A percentile compares a stretch with the other conserved stretches of the same genome.
Conservation (phyloP, 1,140 invertebrate genomes). For the Caligus rogercresseyi region DNA sequence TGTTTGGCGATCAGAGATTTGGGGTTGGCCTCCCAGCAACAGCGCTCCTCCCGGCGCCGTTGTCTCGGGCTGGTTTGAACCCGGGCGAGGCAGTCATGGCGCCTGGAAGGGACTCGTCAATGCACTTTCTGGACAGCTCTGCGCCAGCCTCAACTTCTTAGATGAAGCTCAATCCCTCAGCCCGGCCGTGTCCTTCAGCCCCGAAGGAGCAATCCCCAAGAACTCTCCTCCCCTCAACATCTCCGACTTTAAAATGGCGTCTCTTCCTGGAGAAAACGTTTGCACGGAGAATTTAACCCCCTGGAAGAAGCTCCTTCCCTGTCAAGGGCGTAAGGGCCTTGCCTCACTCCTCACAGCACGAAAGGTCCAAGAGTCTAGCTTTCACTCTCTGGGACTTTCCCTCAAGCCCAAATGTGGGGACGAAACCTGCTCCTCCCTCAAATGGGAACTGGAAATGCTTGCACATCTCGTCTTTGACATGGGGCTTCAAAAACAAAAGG, state of each 20-base stretch:
- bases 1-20: slow-evolving; percentile 72
- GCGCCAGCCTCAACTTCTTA: slow-evolving; percentile 89
- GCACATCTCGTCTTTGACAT: slow-evolving; percentile 21
- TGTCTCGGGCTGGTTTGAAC: slow-evolving; percentile 74
- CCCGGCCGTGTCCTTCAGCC: slow-evolving; percentile 62
- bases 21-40: slow-evolving; percentile 68
- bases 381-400: slow-evolving; percentile 74
- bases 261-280: slow-evolving; percentile 79
- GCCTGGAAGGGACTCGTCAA: slow-evolving; percentile 74
- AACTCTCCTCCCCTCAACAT: slow-evolving; percentile 21
- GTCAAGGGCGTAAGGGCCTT: slow-evolving; percentile 64
- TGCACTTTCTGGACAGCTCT: slow-evolving; percentile 76
- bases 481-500: neutral
- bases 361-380: slow-evolving; percentile 76
- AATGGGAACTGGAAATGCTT: slow-evolving; percentile 20
- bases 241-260: slow-evolving; percentile 38
- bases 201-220: slow-evolving; percentile 38
- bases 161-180: slow-evolving; percentile 66
- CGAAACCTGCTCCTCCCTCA: neutral
- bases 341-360: slow-evolving; percentile 72
- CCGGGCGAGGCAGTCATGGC: slow-evolving; percentile 42
- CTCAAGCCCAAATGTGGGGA: slow-evolving; percentile 50
- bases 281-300: slow-evolving; percentile 98
- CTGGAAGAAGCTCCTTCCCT: slow-evolving; percentile 90
- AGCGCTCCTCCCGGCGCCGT: slow-evolving; percentile 80